Percentiles rank a stretch among this genome's conserved stretches.
Conservation (phyloP, 2,797 vertebrate genomes). For the Setipinna tenuifilis region DNA sequence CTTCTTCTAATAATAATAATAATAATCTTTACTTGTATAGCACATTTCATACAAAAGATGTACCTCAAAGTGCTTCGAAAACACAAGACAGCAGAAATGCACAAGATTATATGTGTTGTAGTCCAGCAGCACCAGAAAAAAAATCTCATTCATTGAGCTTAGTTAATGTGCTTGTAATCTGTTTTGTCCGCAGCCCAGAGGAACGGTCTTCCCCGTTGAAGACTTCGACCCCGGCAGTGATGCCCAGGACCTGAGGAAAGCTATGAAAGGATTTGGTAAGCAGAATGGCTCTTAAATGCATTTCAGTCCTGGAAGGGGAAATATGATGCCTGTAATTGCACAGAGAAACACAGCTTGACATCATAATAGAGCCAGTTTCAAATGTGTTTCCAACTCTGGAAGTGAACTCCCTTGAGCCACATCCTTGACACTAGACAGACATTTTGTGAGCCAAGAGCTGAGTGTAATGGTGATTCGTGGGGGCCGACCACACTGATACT, state of each 20-base stretch:
- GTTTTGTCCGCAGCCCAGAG: slow-evolving; percentile 76
- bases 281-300: background rate
- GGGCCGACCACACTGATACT: background rate
- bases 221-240: slow-evolving; percentile 85
- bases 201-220: slow-evolving; percentile 74
- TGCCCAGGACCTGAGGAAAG: slow-evolving; percentile 91
- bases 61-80: no score
- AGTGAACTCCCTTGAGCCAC: background rate
- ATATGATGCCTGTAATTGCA: background rate
- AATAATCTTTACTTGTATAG: no score
- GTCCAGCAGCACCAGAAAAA: no score
- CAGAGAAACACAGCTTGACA: background rate
- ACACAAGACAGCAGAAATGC: no score
- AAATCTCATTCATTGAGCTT: background rate
- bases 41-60: no score
- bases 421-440: background rate
- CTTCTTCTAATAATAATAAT: no score
- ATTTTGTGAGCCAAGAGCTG: background rate
- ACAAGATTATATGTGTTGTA: no score
- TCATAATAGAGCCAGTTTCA: background rate
- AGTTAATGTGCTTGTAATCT: background rate
- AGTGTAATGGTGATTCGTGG: background rate
- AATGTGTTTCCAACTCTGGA: slow-evolving; percentile 13
- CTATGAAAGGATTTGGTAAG: slow-evolving; percentile 97
- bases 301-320: background rate